Percentiles rank a stretch among this genome's conserved stretches.
Evolutionary conservation across 1,140 invertebrate species (phyloP).

Genomic region (Centruroides sculpturatus): DNA sequence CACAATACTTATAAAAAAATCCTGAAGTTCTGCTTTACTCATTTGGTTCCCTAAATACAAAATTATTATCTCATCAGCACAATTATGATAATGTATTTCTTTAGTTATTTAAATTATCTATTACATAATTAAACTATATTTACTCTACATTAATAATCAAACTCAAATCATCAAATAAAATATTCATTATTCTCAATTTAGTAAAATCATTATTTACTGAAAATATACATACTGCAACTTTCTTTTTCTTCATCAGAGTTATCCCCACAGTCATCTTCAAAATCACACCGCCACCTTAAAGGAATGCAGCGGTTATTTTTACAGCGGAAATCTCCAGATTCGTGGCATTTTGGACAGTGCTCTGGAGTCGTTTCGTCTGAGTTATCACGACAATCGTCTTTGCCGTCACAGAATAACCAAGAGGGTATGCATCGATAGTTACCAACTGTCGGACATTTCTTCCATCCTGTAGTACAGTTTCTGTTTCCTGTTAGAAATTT

Average conservation of each 20-base stretch:
- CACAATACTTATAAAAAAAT: too few species aligned
- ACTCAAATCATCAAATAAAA: too few species aligned
- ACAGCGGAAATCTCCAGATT: conserved; percentile 77
- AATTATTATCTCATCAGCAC: too few species aligned
- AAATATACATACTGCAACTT: too few species aligned
- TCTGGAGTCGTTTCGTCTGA: conserved; percentile 56
- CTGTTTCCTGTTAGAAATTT: conserved; percentile 37
- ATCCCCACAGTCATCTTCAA: not conserved
- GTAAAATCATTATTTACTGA: too few species aligned
- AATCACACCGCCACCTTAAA: conserved; percentile 85
- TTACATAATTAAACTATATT: too few species aligned
- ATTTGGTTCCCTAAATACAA: too few species aligned
- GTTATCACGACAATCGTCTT: conserved; percentile 61
- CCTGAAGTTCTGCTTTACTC: too few species aligned
- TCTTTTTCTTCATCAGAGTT: not conserved
- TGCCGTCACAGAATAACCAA: conserved; percentile 90
- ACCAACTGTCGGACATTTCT: conserved; percentile 69
- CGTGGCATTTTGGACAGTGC: conserved; percentile 66
- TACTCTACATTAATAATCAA: too few species aligned
- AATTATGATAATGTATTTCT: too few species aligned
- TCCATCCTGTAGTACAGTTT: conserved; percentile 84
- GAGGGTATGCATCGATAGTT: conserved; percentile 89
- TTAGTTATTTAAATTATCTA: too few species aligned
- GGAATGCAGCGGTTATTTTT: conserved; percentile 84
- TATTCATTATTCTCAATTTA: too few species aligned